Evolutionary conservation across 2,113 vertebrate species (phyloP), one percentile per base, ranked within the genome.

Genomic region (Zosterops lateralis): DNA sequence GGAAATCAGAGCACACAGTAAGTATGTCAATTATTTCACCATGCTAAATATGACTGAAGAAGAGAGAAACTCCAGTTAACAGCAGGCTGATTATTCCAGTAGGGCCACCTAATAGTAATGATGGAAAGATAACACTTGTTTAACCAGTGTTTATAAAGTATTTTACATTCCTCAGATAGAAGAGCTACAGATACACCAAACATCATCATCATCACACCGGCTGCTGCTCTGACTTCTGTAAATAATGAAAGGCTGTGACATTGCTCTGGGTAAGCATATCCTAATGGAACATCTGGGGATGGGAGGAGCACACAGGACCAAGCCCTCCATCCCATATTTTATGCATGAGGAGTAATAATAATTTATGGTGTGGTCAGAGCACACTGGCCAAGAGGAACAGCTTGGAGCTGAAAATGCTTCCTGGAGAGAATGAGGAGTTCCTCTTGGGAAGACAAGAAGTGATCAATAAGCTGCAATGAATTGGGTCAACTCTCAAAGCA

Each of bases 111-210:
- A 66, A 61, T 50, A 73, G 51, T 14, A 57, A 45, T 57, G 87
- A 96, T 87, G 60, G 79, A 91, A 90, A 90, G 94, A 94, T 85
- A 96, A 50, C 76, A 71, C 84, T 87, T 79, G 53, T 79, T 78
- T 86, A 94, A 92, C 58, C 54, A 8, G 61, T 83, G 80, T 77
- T 92, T 87, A 61, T 24, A 8, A 93, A 91, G 78, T 45, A 75
- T 38, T 95, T 93, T 20, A 48, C 91, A 93, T 90, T 96, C 76
- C 76, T 95, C 73, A 90, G 94, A 87, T 47, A 68, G 58, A 83
- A 80, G 50, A 34, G 20, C 56, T 78, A 21, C 0, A 93, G 89
- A 86, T 66, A 88, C 1, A 1, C 32, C 66, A 86, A 87, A 66
- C 71, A 77, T 48, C 75, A 89, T 36, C 80, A 62, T 76, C 78